A percentile compares a stretch with the other conserved stretches of the same genome.
Evolutionary conservation across 30 jellyfish, hydroid and myxozoan genomes (phyloP).

Genomic region (Morbakka virulenta): DNA sequence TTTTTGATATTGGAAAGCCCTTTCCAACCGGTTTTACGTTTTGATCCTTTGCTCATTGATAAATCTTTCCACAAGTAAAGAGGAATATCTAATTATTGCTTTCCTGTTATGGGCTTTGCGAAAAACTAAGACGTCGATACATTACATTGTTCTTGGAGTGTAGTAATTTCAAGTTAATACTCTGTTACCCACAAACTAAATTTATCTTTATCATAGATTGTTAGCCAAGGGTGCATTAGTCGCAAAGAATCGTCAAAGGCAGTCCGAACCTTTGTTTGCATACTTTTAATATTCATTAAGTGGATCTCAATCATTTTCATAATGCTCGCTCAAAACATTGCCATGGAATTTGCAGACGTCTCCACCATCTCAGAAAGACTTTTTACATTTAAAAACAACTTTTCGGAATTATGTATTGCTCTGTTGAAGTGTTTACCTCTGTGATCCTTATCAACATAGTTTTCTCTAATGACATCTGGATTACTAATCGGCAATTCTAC

Average conservation of each 20-base stretch:
- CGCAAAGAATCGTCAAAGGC: constrained; percentile 36
- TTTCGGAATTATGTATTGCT: constrained; percentile 11
- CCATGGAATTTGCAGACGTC: not conserved
- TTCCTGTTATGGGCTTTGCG: constrained; percentile 31
- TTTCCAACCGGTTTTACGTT: constrained; percentile 18
- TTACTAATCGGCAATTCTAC: constrained; percentile 10
- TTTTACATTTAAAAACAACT: not conserved
- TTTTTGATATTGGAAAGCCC: too few species aligned
- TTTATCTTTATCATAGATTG: constrained; percentile 1
- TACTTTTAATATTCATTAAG: not conserved
- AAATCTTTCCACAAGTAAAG: constrained; percentile 10
- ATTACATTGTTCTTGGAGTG: constrained; percentile 1
- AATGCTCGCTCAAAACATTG: not conserved
- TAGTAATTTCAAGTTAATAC: not conserved
- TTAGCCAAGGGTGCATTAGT: constrained; percentile 50
- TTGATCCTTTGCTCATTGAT: constrained; percentile 10
- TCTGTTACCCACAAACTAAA: not conserved
- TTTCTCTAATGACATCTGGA: not conserved
- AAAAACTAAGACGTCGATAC: constrained; percentile 6
- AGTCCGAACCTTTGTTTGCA: constrained; percentile 25
- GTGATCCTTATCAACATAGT: constrained; percentile 22
- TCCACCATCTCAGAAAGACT: not conserved
- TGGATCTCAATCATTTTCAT: not conserved
- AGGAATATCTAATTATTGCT: constrained; percentile 10
- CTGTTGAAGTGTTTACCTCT: too few species aligned